phyloP scores from a whole-genome alignment of 2,888 invertebrate species.

The Buathra laborator region DNA sequence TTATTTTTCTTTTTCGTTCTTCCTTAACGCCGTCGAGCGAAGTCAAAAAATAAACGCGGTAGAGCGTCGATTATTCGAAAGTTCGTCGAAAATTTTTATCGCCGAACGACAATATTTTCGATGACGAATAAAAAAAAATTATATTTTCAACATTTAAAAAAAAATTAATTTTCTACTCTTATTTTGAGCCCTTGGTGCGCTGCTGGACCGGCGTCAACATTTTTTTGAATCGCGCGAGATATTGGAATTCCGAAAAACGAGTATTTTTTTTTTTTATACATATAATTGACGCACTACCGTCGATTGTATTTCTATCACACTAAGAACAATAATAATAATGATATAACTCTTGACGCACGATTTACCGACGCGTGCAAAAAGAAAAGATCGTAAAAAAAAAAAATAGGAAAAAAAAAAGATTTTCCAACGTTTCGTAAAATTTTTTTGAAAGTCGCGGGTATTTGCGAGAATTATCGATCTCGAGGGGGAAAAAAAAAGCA shows the following conservation, averaged over 20 bases:
- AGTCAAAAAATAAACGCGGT: neutral
- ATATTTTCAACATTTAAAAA: neutral
- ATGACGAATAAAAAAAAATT: neutral
- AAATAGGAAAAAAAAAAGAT: slow-evolving; percentile 3
- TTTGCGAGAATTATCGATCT: slow-evolving; percentile 34
- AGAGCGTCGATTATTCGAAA: neutral
- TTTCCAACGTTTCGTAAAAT: slow-evolving; percentile 14
- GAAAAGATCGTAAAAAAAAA: neutral
- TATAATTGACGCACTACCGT: neutral
- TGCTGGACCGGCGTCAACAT: neutral
- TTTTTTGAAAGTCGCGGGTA: neutral
- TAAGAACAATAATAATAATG: slow-evolving; percentile 23
- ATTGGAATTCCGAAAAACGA: neutral
- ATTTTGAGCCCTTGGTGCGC: too few species aligned
- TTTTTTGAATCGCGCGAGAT: neutral
- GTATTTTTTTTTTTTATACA: neutral
- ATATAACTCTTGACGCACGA: slow-evolving; percentile 39
- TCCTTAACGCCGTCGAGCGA: neutral
- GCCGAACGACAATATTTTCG: neutral
- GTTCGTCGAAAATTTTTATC: neutral
- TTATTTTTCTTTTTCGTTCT: slow-evolving; percentile 1
- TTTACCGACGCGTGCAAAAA: slow-evolving; percentile 23
- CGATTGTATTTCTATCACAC: neutral
- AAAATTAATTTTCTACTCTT: neutral
- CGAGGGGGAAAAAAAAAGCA: slow-evolving; percentile 55